Conservation (phyloP, 1,140 invertebrate species). For the Campoletis sonorensis region DNA sequence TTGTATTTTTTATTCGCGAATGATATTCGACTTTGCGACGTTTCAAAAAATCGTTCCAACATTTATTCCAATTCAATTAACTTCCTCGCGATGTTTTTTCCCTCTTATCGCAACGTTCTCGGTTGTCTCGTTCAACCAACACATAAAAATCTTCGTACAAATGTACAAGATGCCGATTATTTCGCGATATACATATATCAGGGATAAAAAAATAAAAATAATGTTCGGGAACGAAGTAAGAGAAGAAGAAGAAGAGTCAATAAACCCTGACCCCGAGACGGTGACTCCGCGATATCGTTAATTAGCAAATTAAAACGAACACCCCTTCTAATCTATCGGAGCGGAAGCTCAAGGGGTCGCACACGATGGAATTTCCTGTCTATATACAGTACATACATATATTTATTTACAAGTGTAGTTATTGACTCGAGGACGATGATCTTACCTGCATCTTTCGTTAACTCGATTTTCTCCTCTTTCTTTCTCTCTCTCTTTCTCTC, state of each 20-base stretch:
- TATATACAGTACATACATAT: background rate
- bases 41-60: too few species aligned
- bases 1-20: too few species aligned
- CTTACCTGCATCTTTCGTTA: slow-evolving; percentile 41
- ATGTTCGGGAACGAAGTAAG: background rate
- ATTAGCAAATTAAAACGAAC: slow-evolving; percentile 45
- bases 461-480: background rate
- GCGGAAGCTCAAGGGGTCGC: slow-evolving; percentile 24
- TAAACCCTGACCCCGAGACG: slow-evolving; percentile 41
- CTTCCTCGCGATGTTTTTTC: too few species aligned
- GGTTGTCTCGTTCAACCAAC: background rate
- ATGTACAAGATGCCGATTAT: background rate
- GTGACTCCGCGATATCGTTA: slow-evolving; percentile 43
- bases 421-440: slow-evolving; percentile 17
- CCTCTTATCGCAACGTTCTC: too few species aligned
- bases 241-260: slow-evolving; percentile 23
- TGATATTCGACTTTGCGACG: too few species aligned
- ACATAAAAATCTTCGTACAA: background rate
- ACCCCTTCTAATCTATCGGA: slow-evolving; percentile 40
- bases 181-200: background rate
- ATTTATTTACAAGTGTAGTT: background rate
- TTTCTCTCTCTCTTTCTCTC: slow-evolving; percentile 10
- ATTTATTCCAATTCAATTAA: too few species aligned
- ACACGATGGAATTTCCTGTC: background rate
- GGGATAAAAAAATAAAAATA: background rate